Evolutionary conservation across 2,888 invertebrate species (phyloP), one percentile per base, ranked within the genome.

Genomic region (Argynnis bischoffii): DNA sequence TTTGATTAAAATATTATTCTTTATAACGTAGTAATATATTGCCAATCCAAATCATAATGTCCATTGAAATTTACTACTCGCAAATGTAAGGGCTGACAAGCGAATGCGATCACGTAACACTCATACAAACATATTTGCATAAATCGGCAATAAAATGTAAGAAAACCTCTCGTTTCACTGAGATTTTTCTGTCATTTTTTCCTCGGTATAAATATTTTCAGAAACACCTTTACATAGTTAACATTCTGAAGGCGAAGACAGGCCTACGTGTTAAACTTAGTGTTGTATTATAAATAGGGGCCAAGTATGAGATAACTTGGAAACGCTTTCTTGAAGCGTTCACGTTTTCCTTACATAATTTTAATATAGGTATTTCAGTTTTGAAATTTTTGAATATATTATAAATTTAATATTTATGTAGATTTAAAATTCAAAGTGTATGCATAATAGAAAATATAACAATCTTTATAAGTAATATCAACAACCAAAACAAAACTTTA

Each of bases 261-360:
- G 77, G 87, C 86, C 89, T 86, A 92, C 92, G 92, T 92, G 92
- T 82, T 88, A 85, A 87, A 89, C 90, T 91, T 92, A 90, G 79
- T 81, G 74, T 80, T 80, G 85, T 85, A 86, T 86, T 82, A 81
- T 83, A 86, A 87, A 88, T 86, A 88, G 84, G 79, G 78, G 69
- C 72, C 70, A 70, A 72, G 69, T 71, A 71, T 68, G 80, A 80
- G 79, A 68, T 60, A 61, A 64, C 70, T 72, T 72, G 66, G 65
- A 65, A 48, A 55, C 47, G 55, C 64, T 54, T 54, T 31, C 57
- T 47, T 15, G 31, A 55, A 68, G 63, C 41, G 65, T 68, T 57
- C 13, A 46, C 47, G 55, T 57, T 63, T 70, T 70, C 35, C 13
- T 50, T 31, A 50, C 26, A 61, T 56, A 53, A 55, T 54, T 57